Evolutionary conservation across 2,888 invertebrate genomes (phyloP).

Genomic region (Eudasyphora cyanicolor): DNA sequence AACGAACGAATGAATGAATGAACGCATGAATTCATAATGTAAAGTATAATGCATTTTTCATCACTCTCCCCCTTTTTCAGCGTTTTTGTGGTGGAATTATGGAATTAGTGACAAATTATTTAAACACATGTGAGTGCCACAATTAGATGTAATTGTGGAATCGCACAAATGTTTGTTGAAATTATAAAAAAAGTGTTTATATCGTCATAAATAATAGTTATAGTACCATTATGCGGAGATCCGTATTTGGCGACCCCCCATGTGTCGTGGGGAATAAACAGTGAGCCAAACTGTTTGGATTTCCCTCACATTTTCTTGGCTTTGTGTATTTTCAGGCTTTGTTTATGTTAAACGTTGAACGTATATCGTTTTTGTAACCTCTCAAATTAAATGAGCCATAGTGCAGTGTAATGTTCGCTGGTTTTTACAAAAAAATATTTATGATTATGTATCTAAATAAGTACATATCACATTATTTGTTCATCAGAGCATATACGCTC

Average conservation of each 20-base stretch:
- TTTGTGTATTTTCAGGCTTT: neutral
- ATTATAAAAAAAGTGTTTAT: neutral
- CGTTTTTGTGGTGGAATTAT: neutral
- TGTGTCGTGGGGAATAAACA: neutral
- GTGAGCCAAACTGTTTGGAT: neutral
- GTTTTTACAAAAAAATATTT: neutral
- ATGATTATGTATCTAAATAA: neutral
- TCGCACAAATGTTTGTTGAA: neutral
- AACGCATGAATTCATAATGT: neutral
- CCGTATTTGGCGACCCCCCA: neutral
- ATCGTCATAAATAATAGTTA: neutral
- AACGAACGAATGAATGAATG: neutral
- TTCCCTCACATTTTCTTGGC: neutral
- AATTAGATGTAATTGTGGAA: no score
- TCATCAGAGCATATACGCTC: neutral
- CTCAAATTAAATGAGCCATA: neutral
- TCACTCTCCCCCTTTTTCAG: neutral
- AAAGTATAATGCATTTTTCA: neutral
- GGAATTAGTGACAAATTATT: constrained; percentile 21
- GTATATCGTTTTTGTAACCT: neutral
- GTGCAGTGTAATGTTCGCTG: neutral
- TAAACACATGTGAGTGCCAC: neutral
- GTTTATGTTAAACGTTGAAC: neutral
- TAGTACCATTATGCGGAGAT: neutral
- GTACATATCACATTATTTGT: neutral